Base-by-base conservation (phyloP, 2,888 invertebrate genomes). In the Laothoe populi region DNA sequence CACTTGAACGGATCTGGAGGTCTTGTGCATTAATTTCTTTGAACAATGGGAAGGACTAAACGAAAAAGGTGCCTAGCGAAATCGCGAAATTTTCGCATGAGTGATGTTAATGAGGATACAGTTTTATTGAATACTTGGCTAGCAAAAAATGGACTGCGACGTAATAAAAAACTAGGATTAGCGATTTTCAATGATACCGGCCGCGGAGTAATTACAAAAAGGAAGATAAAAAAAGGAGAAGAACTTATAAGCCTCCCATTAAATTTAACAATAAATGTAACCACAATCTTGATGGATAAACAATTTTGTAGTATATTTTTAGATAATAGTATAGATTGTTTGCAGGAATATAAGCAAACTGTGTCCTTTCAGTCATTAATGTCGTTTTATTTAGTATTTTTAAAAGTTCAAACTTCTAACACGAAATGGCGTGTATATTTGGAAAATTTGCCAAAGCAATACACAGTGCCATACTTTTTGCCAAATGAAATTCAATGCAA, bases 341-440 rank as follows among this genome's bases (percentile, higher is more conserved):
- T 90, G 75, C 11, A 78, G 70, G 70, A 84, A 69, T 78, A 82
- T 82, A 79, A 84, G 69, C 68, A 81, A 73, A 80, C 83, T 46
- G 80, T 95, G 63, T 88, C 94, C 63, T 95, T 96, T 70, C 97
- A 97, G 74, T 95, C 96, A 66, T 85, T 97, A 24, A 84, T 98
- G 70, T 94, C 96, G 4, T 88, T 96, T 65, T 98, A 96, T 88
- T 83, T 98, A 40, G 82, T 95, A 46, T 94, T 94, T 81, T 95
- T 97, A 79, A 94, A 90, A 71, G 94, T 95, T 73, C 91, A 94
- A 74, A 88, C 84, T 42, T 71, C 75, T 8, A 70, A 86, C 23
- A 95, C 96, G 0, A 82, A 85, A 60, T 96, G 95, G 95, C 82
- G 86, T 73, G 82, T 93, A 57, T 98, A 97, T 77, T 84, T 97